Base-by-base conservation (phyloP, 2,797 vertebrate genomes). In the Odontamblyopus rebecca region DNA sequence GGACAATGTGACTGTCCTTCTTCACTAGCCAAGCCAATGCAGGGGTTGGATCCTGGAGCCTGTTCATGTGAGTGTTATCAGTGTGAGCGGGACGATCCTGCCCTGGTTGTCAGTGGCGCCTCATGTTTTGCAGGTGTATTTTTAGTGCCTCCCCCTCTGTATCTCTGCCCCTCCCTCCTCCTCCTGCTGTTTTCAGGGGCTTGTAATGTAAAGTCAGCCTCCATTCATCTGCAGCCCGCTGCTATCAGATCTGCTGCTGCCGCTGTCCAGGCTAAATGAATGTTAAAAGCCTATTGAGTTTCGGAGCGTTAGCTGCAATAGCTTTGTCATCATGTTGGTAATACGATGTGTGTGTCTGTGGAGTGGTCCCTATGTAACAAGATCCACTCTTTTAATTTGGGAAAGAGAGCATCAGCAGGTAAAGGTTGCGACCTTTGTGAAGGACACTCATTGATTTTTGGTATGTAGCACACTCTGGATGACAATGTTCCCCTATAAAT, bases 271-370 rank as follows among this genome's bases (percentile, higher is more conserved):
- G 86, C 80, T 87, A 86, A 87, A 86, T 82, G 77, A 89, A 85
- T 78, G 85, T 84, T 89, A 88, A 91, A 89, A 89, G 89, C 87
- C 86, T 89, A 90, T 91, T 84, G 82, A 81, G 87, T 91, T 90
- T 88, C 89, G 82, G 63, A 77, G 76, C 3, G 8, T 69, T n/a
- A 66, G 76, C 82, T 85, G 79, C 79, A 78, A 59, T 68, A 71
- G 83, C 78, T 79, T 77, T 78, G 83, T 77, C 82, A 85, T 86
- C 72, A 83, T 82, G 70, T 72, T 59, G 79, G 85, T 89, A 86
- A 86, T 85, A 88, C 70, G 79, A 89, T 89, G 87, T 88, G 85
- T 70, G 70, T 80, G 73, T 62, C 69, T 56, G 70, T 64, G 57
- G 62, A 41, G 65, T 68, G 73, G 77, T 35, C 64, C 68, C 63